Conservation (phyloP, 2,797 vertebrate genomes). For the Triplophysa yarkandensis region DNA sequence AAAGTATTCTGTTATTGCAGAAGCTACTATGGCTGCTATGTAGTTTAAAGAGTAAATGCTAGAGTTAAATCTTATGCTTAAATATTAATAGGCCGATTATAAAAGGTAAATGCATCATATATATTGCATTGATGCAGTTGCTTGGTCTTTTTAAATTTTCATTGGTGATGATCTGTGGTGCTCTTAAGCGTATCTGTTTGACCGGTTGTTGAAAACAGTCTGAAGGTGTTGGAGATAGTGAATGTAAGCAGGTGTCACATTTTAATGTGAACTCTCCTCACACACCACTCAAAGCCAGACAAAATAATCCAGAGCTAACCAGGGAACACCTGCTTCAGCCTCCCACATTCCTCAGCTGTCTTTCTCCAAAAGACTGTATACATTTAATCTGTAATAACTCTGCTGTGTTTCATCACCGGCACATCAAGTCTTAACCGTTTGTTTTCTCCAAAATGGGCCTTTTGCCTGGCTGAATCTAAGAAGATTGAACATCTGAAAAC, state of each 20-base stretch:
- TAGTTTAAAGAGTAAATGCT: neutral
- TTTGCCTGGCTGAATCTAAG: conserved; percentile 14
- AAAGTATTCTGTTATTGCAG: neutral
- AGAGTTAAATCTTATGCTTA: no score
- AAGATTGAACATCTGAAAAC: no score
- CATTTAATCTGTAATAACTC: conserved; percentile 16
- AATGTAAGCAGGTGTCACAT: conserved; percentile 30
- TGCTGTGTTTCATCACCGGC: conserved; percentile 29
- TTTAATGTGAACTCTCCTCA: conserved; percentile 24
- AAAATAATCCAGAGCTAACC: conserved; percentile 44
- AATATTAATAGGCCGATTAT: neutral
- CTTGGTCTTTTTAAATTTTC: neutral
- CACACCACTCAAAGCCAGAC: conserved; percentile 40
- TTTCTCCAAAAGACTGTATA: conserved; percentile 33
- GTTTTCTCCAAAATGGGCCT: conserved; percentile 11
- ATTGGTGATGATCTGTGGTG: neutral
- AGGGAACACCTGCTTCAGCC: conserved; percentile 39
- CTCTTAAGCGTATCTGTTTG: neutral
- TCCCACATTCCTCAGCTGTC: conserved; percentile 43
- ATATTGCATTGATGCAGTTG: neutral
- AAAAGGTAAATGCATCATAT: neutral
- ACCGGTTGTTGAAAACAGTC: neutral
- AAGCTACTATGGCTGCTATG: neutral
- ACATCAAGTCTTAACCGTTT: conserved; percentile 30
- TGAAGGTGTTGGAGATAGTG: conserved; percentile 14